These are phyloP conservation scores for Melieria crassipennis DNA, from an alignment of 2,888 invertebrate species.

Conservation along the genomic window DNA sequence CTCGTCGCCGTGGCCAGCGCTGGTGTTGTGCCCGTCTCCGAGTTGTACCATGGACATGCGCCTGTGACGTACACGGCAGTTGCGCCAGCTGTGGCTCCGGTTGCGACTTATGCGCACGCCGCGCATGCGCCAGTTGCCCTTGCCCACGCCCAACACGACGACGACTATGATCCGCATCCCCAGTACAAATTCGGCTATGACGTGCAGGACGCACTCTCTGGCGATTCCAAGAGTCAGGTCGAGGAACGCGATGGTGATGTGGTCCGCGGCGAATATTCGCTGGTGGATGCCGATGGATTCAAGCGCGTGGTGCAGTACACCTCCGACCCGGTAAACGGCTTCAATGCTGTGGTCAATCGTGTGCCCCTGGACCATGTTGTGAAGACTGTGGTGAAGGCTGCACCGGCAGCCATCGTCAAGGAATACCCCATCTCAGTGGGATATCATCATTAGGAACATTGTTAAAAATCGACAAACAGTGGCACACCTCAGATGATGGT, in stretches of 20 bases:
- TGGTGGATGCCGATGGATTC: constrained; percentile 60
- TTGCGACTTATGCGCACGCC: constrained; percentile 46
- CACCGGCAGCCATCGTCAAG: constrained; percentile 22
- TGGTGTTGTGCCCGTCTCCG: constrained; percentile 52
- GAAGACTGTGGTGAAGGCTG: constrained; percentile 44
- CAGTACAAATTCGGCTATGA: constrained; percentile 61
- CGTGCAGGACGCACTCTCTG: constrained; percentile 59
- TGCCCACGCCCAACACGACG: constrained; percentile 48
- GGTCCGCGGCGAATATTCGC: constrained; percentile 60
- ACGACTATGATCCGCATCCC: constrained; percentile 61
- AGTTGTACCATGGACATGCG: constrained; percentile 33
- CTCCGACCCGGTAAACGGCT: constrained; percentile 45
- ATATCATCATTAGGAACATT: constrained; percentile 18
- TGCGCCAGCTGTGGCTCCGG: constrained; percentile 37
- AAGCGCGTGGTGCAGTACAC: constrained; percentile 51
- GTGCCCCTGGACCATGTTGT: constrained; percentile 40
- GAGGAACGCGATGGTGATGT: constrained; percentile 61
- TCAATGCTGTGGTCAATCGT: constrained; percentile 39
- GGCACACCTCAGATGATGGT: background rate
- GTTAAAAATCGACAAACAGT: background rate
- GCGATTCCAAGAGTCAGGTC: constrained; percentile 61
- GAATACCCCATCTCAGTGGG: constrained; percentile 10
- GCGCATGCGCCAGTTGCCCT: constrained; percentile 29
- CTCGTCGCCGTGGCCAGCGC: constrained; percentile 53
- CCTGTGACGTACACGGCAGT: constrained; percentile 13